Percentiles rank a stretch among this genome's conserved stretches.
phyloP scores from a whole-genome alignment of 2,888 invertebrate genomes.

The Lamellibrachia satsuma region DNA sequence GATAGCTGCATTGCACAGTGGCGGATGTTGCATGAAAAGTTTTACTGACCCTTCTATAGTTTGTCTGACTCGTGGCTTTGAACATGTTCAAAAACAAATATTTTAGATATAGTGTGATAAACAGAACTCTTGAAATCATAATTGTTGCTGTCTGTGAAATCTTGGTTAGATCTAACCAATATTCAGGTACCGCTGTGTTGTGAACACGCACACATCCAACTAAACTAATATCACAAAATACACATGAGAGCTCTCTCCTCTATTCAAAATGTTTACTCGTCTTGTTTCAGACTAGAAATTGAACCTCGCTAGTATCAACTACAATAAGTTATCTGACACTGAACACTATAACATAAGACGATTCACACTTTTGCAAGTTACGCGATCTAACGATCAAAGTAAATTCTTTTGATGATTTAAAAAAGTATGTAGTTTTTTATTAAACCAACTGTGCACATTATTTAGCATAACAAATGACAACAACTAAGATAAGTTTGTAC shows the following conservation, averaged over 20 bases:
- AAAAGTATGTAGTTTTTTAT: too few species aligned
- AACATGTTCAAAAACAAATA: not conserved
- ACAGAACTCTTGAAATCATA: not conserved
- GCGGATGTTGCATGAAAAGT: not conserved
- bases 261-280: too few species aligned
- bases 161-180: not conserved
- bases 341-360: too few species aligned
- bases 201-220: not conserved
- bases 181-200: not conserved
- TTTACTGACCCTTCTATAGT: not conserved
- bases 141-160: not conserved
- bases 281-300: too few species aligned
- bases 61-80: not conserved
- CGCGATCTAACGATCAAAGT: too few species aligned
- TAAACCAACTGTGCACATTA: too few species aligned
- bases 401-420: too few species aligned
- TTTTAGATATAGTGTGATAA: not conserved
- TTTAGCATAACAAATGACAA: not conserved
- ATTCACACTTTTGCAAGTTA: too few species aligned
- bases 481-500: not conserved
- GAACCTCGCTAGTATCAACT: too few species aligned
- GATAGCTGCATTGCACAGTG: too few species aligned
- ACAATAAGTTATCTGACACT: too few species aligned
- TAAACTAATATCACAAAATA: conserved; percentile 9
- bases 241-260: not conserved